Evolutionary conservation across 2,797 vertebrate species (phyloP), one percentile per base, ranked within the genome.

Genomic region (Acanthis flammea): DNA sequence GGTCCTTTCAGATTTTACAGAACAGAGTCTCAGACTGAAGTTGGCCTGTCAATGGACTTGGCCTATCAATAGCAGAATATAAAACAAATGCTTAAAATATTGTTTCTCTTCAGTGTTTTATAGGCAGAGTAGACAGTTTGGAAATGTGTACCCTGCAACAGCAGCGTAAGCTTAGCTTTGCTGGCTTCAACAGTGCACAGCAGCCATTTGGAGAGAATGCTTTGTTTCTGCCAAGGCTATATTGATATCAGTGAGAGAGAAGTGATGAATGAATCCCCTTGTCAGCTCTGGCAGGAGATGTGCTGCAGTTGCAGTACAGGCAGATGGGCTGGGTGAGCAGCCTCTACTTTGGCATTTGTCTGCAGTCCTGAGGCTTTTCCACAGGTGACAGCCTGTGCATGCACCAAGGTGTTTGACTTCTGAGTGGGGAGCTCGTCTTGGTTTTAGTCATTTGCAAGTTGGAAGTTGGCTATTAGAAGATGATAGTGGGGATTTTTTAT

Each of bases 371-470:
- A 31, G 35, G 19, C 53, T 67, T 86, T 57, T 24, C 21, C 48
- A 19, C 19, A 33, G 37, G 21, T 62, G 31, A 58, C 0, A 1
- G 25, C 30, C 50, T 14, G 25, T 55, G 50, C 58, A 24, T 30
- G 45, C 13, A 2, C 21, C 8, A 24, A 37, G 45, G 5, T 42
- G 19, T 39, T 62, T 25, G 63, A 23, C 41, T 50, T 70, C 33
- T 33, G 35, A 14, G 22, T 0, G 0, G 22, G 22, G 8, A 47
- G 9, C 60, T 24, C 0, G 0, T 66, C 31, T 60, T 76, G 60
- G 6, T 9, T 65, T 54, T 27, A n/a, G 28, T 24, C 0, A 23
- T 48, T 62, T 58, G 8, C 19, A 28, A 24, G 39, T 57, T 50
- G 35, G 35, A 76, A 73, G n/a, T 0, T 62, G 31, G 16, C 41